A percentile compares a stretch with the other conserved stretches of the same genome.
Evolutionary conservation across 2,888 invertebrate species (phyloP).

Genomic region (Lithophane ornitopus): DNA sequence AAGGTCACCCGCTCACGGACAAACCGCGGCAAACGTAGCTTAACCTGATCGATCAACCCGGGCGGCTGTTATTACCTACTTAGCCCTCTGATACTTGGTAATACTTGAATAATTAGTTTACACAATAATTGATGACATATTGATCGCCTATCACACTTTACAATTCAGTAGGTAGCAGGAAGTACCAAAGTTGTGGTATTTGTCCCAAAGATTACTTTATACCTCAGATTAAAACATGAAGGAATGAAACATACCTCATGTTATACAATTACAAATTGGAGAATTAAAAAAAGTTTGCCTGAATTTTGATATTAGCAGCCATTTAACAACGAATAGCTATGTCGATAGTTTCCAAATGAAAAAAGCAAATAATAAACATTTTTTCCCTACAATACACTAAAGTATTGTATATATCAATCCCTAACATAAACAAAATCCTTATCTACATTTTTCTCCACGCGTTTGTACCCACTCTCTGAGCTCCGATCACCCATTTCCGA

Average conservation of each 20-base stretch:
- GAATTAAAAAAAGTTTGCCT: background rate
- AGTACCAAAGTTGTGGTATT: background rate
- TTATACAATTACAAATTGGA: background rate
- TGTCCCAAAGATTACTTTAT: background rate
- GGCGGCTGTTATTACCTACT: no score
- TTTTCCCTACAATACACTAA: background rate
- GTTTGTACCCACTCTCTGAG: slow-evolving; percentile 24
- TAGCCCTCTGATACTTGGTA: no score
- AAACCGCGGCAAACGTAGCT: no score
- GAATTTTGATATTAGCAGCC: background rate
- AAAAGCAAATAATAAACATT: background rate
- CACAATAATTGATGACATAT: no score
- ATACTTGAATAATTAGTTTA: no score
- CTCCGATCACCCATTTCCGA: slow-evolving; percentile 62
- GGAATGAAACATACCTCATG: background rate
- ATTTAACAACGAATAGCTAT: background rate
- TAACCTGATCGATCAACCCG: no score
- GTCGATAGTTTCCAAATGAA: background rate
- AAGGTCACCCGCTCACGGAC: no score
- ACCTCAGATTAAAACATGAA: background rate
- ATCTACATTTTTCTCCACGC: slow-evolving; percentile 16
- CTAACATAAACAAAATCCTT: slow-evolving; percentile 23
- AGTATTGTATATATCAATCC: background rate
- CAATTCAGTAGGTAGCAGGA: no score
- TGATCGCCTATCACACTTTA: no score